Evolutionary conservation across 2,113 vertebrate genomes (phyloP).

Genomic region (Zosterops borbonicus): DNA sequence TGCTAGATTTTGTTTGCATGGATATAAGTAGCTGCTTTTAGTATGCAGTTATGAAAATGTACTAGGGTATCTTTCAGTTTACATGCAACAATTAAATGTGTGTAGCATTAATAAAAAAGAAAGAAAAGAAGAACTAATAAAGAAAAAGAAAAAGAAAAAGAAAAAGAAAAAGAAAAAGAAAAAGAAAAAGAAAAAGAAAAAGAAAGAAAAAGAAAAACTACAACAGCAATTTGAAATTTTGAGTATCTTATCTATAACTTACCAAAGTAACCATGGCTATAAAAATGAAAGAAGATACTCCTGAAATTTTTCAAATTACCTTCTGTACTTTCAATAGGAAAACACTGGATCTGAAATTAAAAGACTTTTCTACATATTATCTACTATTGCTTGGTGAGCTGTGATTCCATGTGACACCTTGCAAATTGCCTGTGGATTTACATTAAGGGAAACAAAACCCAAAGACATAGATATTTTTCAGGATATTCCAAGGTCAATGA

Average conservation of each 20-base stretch:
- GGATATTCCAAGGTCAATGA: not conserved
- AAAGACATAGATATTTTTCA: not conserved
- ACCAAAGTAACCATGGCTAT: not conserved
- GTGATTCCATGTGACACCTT: not conserved
- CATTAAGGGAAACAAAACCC: not conserved
- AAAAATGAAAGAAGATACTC: not conserved
- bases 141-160: not conserved
- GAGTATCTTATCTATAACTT: not conserved
- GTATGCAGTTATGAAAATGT: accelerated
- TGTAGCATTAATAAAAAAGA: not conserved
- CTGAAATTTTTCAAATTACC: not conserved
- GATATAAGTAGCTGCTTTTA: not conserved
- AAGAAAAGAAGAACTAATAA: not conserved
- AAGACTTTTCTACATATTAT: not conserved
- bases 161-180: not conserved
- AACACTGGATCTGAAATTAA: not conserved
- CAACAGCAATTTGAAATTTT: not conserved
- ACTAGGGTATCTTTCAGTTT: not conserved
- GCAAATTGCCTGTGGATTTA: not conserved
- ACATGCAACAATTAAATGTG: not conserved
- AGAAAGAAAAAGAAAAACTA: not conserved
- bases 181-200: too few species aligned
- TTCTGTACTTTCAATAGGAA: not conserved
- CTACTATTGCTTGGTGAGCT: not conserved
- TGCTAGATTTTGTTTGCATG: not conserved